A percentile compares a stretch with the other conserved stretches of the same genome.
Evolutionary conservation across 2,888 invertebrate species (phyloP).

Genomic region (Drosophila peninsularis): DNA sequence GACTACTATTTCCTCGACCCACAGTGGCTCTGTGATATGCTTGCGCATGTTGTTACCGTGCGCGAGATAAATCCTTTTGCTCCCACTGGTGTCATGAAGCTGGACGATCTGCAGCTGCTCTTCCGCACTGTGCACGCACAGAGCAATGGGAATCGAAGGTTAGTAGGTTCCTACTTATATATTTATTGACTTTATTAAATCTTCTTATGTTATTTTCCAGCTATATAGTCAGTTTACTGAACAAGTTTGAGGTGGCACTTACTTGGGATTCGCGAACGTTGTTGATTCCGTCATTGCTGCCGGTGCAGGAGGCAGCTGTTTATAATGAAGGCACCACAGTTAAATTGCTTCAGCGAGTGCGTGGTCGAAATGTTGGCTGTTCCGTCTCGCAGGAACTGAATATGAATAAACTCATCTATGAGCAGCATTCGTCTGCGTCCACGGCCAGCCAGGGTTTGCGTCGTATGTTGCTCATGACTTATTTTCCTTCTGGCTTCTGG

Average conservation of each 20-base stretch:
- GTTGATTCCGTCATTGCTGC: slow-evolving; percentile 96
- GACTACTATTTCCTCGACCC: slow-evolving; percentile 98
- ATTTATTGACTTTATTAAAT: too few relatives aligned
- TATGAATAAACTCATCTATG: slow-evolving; percentile 80
- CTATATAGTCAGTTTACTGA: slow-evolving; percentile 95
- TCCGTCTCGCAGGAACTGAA: slow-evolving; percentile 83
- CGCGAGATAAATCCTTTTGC: slow-evolving; percentile 99
- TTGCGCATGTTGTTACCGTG: slow-evolving; percentile 98
- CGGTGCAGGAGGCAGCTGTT: slow-evolving; percentile 89
- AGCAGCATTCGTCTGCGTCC: slow-evolving; percentile 41
- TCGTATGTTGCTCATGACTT: slow-evolving; percentile 96
- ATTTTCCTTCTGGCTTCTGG: slow-evolving; percentile 99
- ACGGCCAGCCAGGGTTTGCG: slow-evolving; percentile 70
- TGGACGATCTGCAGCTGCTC: slow-evolving; percentile 95
- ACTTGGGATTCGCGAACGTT: slow-evolving; percentile 97
- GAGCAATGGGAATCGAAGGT: slow-evolving; percentile 87
- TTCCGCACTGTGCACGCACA: slow-evolving; percentile 95
- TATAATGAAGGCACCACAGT: slow-evolving; percentile 82
- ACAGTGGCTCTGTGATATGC: slow-evolving; percentile 99
- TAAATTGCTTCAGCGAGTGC: slow-evolving; percentile 82
- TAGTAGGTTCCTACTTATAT: not conserved
- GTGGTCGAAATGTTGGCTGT: slow-evolving; percentile 79
- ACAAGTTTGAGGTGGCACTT: slow-evolving; percentile 98
- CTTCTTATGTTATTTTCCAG: slow-evolving; percentile 82
- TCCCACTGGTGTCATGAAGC: slow-evolving; percentile 95